Evolutionary conservation across 2,888 invertebrate species (phyloP).

Genomic region (Paralinhomoeus sp.): DNA sequence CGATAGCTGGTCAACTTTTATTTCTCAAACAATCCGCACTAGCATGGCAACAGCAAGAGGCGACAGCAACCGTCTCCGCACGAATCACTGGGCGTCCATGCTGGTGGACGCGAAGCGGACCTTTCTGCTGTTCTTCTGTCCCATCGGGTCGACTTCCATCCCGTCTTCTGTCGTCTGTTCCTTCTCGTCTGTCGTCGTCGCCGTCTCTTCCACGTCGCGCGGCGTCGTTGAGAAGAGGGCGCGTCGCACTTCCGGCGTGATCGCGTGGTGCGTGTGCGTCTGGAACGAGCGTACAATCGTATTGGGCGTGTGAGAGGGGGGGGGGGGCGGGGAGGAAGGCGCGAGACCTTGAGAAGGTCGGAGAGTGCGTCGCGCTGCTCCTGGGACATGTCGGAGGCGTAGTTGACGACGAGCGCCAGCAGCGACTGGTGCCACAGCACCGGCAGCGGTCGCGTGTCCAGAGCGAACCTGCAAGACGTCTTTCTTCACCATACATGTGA

Average conservation of each 20-base stretch:
- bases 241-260: conserved; percentile 60
- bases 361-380: conserved; percentile 71
- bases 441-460: conserved; percentile 58
- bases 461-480: conserved; percentile 44
- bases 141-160: too few relatives aligned
- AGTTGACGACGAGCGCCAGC: conserved; percentile 73
- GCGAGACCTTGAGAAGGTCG: conserved; percentile 48
- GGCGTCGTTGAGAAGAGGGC: conserved; percentile 61
- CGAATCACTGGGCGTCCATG: too few relatives aligned
- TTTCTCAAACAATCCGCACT: too few relatives aligned
- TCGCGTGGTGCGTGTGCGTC: conserved; percentile 37
- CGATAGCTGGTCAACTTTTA: too few relatives aligned
- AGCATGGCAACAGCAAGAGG: too few relatives aligned
- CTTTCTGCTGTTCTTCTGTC: too few relatives aligned
- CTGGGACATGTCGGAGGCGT: conserved; percentile 73
- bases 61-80: too few relatives aligned
- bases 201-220: conserved; percentile 39
- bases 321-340: too few relatives aligned
- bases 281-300: conserved; percentile 3
- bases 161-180: too few relatives aligned
- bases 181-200: too few relatives aligned
- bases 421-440: conserved; percentile 92
- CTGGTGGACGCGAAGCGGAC: too few relatives aligned
- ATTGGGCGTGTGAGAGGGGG: too few relatives aligned
- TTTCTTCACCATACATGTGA: background rate